Conservation (phyloP, 2,113 vertebrate genomes). For the Sturnira hondurensis region DNA sequence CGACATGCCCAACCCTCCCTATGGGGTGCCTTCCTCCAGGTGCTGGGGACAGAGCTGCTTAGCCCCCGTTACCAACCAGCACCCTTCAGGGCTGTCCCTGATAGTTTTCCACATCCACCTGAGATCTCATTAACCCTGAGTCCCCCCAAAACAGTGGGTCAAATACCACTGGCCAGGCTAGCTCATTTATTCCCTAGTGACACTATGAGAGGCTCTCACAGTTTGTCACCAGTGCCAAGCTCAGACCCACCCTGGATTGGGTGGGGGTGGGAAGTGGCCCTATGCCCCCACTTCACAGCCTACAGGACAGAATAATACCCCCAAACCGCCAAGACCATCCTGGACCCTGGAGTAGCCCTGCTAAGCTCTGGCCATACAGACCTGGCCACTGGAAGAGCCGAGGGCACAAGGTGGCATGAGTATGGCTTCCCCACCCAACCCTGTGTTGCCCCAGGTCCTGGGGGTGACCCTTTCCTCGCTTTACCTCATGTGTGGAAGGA, state of each 20-base stretch:
- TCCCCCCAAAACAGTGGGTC: neutral
- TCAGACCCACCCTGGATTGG: neutral
- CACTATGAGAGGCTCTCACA: neutral
- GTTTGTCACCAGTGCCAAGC: neutral
- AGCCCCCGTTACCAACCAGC: no score
- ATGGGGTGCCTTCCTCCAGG: neutral
- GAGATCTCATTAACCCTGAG: neutral
- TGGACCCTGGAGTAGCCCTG: neutral
- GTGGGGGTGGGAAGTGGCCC: neutral
- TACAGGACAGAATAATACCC: accelerated
- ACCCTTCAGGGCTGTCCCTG: neutral
- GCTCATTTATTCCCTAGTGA: neutral
- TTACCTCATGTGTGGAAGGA: neutral
- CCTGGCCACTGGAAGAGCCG: neutral
- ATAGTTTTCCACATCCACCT: neutral
- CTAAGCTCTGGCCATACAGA: neutral
- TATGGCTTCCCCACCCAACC: neutral
- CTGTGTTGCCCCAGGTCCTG: neutral
- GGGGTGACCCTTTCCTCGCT: neutral
- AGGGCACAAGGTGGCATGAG: neutral
- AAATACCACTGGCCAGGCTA: neutral
- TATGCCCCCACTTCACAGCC: no score
- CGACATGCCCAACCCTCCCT: neutral
- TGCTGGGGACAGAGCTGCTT: neutral
- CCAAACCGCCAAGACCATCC: accelerated